phyloP scores from a whole-genome alignment of 1,140 invertebrate species.

The Trypoxylus dichotomus region DNA sequence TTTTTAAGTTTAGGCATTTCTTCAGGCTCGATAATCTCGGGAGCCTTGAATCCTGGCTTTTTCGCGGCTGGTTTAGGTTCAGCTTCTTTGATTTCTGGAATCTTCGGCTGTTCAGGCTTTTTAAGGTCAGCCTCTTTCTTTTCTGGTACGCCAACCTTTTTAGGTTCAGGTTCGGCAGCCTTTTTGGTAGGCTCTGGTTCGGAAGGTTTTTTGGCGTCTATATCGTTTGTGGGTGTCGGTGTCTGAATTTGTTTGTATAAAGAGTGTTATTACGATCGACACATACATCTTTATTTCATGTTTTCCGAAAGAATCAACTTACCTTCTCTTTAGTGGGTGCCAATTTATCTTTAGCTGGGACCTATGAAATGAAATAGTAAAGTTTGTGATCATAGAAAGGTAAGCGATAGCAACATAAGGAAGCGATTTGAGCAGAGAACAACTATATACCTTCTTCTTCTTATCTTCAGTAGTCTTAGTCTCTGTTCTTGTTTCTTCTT shows the following conservation, averaged over 20 bases:
- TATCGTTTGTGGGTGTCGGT: constrained; percentile 54
- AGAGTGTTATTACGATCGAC: not conserved
- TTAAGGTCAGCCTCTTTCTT: constrained; percentile 20
- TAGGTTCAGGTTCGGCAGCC: constrained; percentile 31
- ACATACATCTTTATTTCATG: not conserved
- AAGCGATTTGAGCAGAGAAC: not conserved
- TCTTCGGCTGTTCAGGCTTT: constrained; percentile 29
- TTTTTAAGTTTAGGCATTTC: constrained; percentile 35
- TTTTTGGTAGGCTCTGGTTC: constrained; percentile 48
- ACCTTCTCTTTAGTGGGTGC: constrained; percentile 49
- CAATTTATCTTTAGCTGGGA: constrained; percentile 43
- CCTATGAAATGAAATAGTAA: constrained; percentile 5
- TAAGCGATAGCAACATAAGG: not conserved
- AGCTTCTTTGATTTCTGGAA: constrained; percentile 32
- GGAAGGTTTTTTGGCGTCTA: constrained; percentile 49
- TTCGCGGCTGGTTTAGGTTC: constrained; percentile 1
- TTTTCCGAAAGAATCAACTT: constrained; percentile 35
- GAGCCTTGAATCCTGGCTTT: constrained; percentile 35
- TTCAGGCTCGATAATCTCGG: constrained; percentile 41
- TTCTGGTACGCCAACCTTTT: constrained; percentile 29
- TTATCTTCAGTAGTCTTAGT: constrained; percentile 53
- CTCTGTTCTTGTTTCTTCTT: constrained; percentile 56
- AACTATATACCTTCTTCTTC: constrained; percentile 54
- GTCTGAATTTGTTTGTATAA: constrained; percentile 44
- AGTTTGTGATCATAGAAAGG: not conserved